phyloP scores from a whole-genome alignment of 2,888 invertebrate genomes.

The Mesorhabditis spiculigera region DNA sequence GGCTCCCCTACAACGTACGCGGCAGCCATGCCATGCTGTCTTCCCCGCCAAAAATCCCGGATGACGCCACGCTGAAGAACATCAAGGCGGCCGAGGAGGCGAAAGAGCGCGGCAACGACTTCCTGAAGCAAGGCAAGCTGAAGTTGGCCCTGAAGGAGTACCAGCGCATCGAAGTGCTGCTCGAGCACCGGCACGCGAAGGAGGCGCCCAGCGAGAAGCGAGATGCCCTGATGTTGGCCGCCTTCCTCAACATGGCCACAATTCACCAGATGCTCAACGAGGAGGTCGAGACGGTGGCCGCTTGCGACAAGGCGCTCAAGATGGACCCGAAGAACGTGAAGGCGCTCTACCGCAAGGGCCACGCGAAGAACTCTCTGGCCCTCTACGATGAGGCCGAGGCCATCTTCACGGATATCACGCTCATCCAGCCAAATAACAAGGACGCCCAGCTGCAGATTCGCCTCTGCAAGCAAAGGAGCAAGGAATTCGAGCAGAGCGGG shows the following conservation, averaged over 20 bases:
- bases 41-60: too few relatives aligned
- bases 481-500: constrained; percentile 73
- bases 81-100: constrained; percentile 76
- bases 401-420: constrained; percentile 75
- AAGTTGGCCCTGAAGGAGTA: constrained; percentile 81
- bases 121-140: constrained; percentile 73
- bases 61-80: too few relatives aligned
- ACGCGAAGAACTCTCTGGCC: constrained; percentile 60
- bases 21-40: too few relatives aligned
- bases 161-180: constrained; percentile 71
- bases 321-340: constrained; percentile 78
- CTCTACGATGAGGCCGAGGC: constrained; percentile 75
- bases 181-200: constrained; percentile 62
- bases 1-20: too few relatives aligned
- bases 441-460: constrained; percentile 61
- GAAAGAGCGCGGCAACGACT: constrained; percentile 86
- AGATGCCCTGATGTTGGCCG: constrained; percentile 39
- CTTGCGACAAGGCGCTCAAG: constrained; percentile 72
- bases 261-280: constrained; percentile 58
- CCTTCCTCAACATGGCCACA: constrained; percentile 44
- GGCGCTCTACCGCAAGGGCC: constrained; percentile 73
- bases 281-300: constrained; percentile 63
- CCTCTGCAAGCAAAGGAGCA: constrained; percentile 72
- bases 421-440: constrained; percentile 79
- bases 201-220: constrained; percentile 39